A percentile compares a stretch with the other conserved stretches of the same genome.
These are phyloP conservation scores for Leptinotarsa undecemlineata DNA, from an alignment of 1,140 invertebrate genomes.

Conservation along the genomic window DNA sequence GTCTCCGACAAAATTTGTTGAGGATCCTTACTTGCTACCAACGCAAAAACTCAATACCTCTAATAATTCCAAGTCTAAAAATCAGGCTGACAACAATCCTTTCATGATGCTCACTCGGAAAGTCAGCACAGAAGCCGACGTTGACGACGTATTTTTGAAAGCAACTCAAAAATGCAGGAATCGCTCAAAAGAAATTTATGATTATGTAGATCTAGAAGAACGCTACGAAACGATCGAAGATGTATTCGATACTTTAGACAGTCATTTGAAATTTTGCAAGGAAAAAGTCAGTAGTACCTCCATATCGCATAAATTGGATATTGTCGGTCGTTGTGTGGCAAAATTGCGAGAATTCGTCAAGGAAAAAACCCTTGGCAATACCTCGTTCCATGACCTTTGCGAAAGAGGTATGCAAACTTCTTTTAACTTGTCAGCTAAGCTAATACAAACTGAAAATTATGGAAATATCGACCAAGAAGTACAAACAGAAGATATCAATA, in stretches of 20 bases:
- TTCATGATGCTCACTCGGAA: neutral
- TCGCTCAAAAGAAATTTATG: neutral
- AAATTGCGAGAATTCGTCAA: neutral
- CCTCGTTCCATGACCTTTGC: neutral
- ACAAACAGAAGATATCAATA: neutral
- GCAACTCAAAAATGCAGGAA: constrained; percentile 21
- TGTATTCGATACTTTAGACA: neutral
- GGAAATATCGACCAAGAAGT: constrained; percentile 1
- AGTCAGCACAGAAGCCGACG: neutral
- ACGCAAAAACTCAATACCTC: constrained; percentile 15
- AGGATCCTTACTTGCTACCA: constrained; percentile 9
- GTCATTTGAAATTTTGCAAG: neutral
- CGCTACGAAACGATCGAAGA: neutral
- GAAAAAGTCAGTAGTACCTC: neutral
- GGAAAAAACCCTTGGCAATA: neutral
- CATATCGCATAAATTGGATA: neutral
- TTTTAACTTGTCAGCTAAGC: neutral
- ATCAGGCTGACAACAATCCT: constrained; percentile 5
- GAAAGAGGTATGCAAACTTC: neutral
- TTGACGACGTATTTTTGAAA: neutral
- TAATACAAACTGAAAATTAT: neutral
- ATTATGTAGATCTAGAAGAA: neutral
- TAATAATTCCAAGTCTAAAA: neutral
- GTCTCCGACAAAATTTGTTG: neutral
- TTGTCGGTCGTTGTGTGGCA: neutral